Conservation (phyloP, 2,113 vertebrate genomes). For the Acanthochromis polyacanthus region DNA sequence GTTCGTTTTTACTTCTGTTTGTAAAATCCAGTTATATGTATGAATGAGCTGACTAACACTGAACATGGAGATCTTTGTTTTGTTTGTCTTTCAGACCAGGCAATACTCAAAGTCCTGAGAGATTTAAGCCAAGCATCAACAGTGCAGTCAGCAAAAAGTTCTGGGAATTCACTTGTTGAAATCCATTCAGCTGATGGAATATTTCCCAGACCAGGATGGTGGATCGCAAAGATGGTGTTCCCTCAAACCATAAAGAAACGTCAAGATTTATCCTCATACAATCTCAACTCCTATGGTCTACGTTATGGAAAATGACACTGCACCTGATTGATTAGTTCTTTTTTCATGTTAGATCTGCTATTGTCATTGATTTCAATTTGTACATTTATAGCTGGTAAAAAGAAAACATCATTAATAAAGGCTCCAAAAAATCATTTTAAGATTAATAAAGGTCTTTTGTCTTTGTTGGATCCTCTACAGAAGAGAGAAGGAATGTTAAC, state of each 20-base stretch:
- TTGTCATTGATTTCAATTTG: background rate
- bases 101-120: slow-evolving; percentile 26
- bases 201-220: slow-evolving; percentile 12
- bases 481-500: too few relatives aligned
- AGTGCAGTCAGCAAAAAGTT: background rate
- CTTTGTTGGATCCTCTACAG: too few relatives aligned
- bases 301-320: slow-evolving; percentile 55
- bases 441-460: too few relatives aligned
- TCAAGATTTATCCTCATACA: slow-evolving; percentile 39
- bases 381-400: background rate
- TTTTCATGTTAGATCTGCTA: background rate
- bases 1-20: too few relatives aligned
- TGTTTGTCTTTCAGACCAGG: slow-evolving; percentile 31
- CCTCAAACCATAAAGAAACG: slow-evolving; percentile 10
- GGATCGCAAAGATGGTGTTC: background rate
- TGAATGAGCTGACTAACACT: too few relatives aligned
- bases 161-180: background rate
- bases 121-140: slow-evolving; percentile 9
- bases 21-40: too few relatives aligned
- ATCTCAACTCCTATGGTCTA: slow-evolving; percentile 51
- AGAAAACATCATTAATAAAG: background rate
- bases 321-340: background rate
- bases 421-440: background rate
- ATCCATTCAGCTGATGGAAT: slow-evolving; percentile 4
- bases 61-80: background rate